Evolutionary conservation across 2,797 vertebrate species (phyloP).

Genomic region (Scolopax rusticola): DNA sequence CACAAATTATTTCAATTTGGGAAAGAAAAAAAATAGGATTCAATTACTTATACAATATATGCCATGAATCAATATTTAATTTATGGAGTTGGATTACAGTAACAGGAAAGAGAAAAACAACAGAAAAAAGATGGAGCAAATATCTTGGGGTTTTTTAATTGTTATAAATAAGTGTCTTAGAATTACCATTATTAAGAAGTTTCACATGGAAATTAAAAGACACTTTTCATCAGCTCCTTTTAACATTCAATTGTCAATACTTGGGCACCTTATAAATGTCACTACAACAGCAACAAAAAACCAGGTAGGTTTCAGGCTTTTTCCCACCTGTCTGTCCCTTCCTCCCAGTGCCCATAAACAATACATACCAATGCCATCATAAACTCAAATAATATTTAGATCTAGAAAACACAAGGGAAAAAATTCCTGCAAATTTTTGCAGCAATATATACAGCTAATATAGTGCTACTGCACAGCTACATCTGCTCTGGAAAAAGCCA

Average conservation of each 20-base stretch:
- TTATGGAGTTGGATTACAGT: neutral
- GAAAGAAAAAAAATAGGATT: neutral
- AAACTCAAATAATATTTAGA: neutral
- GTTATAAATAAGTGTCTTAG: neutral
- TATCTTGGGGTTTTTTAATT: neutral
- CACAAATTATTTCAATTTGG: neutral
- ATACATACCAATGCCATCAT: neutral
- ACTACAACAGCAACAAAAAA: neutral
- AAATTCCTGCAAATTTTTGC: neutral
- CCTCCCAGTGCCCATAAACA: neutral
- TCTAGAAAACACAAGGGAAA: neutral
- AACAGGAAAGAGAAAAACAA: neutral
- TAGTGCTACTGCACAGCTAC: neutral
- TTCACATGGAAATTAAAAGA: neutral
- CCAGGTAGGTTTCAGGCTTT: neutral
- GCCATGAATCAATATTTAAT: neutral
- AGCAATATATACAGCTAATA: neutral
- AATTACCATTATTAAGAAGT: neutral
- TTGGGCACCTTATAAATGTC: neutral
- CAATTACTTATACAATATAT: neutral
- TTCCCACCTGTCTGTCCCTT: neutral
- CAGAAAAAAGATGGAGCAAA: neutral
- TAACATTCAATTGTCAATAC: neutral
- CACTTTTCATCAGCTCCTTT: neutral
- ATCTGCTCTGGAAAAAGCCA: neutral